A percentile compares a stretch with the other conserved stretches of the same genome.
Conservation (phyloP, 2,113 vertebrate genomes). For the Nymphicus hollandicus region DNA sequence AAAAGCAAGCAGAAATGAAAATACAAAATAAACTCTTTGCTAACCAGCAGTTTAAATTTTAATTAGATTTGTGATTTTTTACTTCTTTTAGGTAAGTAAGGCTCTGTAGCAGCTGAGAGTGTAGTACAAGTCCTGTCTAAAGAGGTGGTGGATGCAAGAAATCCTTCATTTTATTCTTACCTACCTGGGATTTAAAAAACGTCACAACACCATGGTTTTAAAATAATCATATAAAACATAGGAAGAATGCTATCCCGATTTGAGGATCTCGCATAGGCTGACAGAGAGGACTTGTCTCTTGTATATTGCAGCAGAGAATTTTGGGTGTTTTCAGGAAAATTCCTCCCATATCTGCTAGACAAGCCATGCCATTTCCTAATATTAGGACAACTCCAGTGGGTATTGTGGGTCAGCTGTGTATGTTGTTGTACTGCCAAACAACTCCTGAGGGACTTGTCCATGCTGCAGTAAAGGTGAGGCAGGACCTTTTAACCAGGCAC, state of each 20-base stretch:
- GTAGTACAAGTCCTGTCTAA: background rate
- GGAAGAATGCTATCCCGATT: accelerated
- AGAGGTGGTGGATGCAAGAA: background rate
- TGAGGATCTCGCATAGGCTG: background rate
- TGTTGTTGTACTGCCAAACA: background rate
- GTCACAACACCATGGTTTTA: accelerated
- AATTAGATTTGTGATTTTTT: background rate
- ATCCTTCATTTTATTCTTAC: background rate
- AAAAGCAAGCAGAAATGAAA: background rate
- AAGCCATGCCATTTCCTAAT: background rate
- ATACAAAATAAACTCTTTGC: background rate
- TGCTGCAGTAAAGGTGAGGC: background rate
- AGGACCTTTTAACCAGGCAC: conserved; percentile 2
- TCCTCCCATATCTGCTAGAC: background rate
- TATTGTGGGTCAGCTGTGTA: background rate
- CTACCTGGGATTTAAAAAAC: background rate
- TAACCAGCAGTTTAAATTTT: background rate
- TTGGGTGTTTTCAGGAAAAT: background rate
- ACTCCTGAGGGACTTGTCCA: background rate
- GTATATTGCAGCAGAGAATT: background rate
- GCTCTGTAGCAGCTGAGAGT: background rate
- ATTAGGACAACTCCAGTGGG: background rate
- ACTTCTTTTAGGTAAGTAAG: background rate
- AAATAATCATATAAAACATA: background rate
- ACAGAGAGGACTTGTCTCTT: background rate